Evolutionary conservation across 2,888 invertebrate genomes (phyloP), one percentile per base, ranked within the genome.

Genomic region (Melieria crassipennis): DNA sequence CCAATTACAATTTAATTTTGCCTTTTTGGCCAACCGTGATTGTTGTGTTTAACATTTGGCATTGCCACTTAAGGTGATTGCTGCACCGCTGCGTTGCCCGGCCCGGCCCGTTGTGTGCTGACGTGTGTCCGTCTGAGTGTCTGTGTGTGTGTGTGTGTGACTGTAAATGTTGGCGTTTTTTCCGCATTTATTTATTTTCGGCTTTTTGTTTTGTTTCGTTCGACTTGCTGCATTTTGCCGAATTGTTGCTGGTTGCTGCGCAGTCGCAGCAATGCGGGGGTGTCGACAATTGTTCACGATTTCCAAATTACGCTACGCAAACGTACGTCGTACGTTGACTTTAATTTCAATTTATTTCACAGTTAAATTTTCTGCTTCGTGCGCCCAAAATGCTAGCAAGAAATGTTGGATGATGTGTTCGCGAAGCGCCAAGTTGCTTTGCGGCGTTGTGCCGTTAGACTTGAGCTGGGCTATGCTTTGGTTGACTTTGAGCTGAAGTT

Each of bases 231-330:
- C 46, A 46, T 42, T 9, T 56, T 42, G 56, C 11, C 56, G 11
- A 13, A 9, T 69, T 42, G 55, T 65, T 13, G 11, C 13, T 11
- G 16, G 16, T 56, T 52, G 13, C 47, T 56, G 52, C 47, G 62
- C 55, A 16, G 13, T 46, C 56, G 46, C 62, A 47, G 46, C 58
- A 13, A 10, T 42, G 74, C 73, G 77, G 72, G 77, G 76, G 75
- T 75, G 75, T 76, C 70, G 56, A 74, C 67, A 73, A 16, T 71
- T 58, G 72, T 69, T 67, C 76, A 77, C 76, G 78, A 75, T 76
- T 76, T 76, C 73, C 73, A 73, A 76, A 77, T 77, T 76, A 76
- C 67, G 72, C 70, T 75, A 73, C 75, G 72, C 75, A 73, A 66
- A 73, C 70, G 65, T 70, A 65, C 70, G 16, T 70, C 70, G 65